Conservation (phyloP, 2,888 invertebrate species). For the Sinelater perroti region DNA sequence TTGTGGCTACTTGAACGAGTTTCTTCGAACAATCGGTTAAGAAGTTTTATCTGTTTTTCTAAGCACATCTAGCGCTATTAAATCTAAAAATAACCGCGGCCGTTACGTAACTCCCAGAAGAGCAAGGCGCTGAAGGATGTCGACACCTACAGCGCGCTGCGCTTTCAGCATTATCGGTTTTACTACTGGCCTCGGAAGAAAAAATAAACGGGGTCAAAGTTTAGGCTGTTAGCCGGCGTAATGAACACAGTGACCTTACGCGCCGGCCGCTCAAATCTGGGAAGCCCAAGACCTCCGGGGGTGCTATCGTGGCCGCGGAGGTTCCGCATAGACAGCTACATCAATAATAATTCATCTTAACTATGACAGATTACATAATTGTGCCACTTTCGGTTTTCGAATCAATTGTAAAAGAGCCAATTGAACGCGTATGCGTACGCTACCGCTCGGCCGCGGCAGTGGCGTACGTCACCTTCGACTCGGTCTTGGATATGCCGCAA, state of each 20-base stretch:
- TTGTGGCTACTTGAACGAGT: too few species aligned
- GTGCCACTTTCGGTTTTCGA: slow-evolving; percentile 35
- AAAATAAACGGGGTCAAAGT: slow-evolving; percentile 27
- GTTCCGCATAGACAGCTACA: slow-evolving; percentile 35
- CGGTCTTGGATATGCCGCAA: not conserved
- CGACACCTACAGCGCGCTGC: not conserved
- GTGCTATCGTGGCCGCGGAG: slow-evolving; percentile 26
- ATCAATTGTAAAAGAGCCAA: slow-evolving; percentile 33
- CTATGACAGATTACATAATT: slow-evolving; percentile 36
- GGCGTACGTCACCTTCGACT: slow-evolving; percentile 23
- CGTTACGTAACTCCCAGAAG: too few species aligned
- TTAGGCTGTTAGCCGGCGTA: slow-evolving; percentile 23
- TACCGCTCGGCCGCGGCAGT: slow-evolving; percentile 22
- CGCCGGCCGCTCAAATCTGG: slow-evolving; percentile 28
- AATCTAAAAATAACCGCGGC: too few species aligned
- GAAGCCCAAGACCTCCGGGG: slow-evolving; percentile 28
- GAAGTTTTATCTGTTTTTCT: too few species aligned
- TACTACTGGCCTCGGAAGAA: slow-evolving; percentile 4
- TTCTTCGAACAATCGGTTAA: too few species aligned
- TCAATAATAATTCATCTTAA: slow-evolving; percentile 38
- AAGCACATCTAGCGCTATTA: too few species aligned
- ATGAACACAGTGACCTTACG: slow-evolving; percentile 30
- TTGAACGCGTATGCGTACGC: slow-evolving; percentile 24
- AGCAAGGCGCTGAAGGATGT: too few species aligned
- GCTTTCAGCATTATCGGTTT: not conserved